Evolutionary conservation across 1,140 invertebrate species (phyloP).

Genomic region (Triops longicaudatus): DNA sequence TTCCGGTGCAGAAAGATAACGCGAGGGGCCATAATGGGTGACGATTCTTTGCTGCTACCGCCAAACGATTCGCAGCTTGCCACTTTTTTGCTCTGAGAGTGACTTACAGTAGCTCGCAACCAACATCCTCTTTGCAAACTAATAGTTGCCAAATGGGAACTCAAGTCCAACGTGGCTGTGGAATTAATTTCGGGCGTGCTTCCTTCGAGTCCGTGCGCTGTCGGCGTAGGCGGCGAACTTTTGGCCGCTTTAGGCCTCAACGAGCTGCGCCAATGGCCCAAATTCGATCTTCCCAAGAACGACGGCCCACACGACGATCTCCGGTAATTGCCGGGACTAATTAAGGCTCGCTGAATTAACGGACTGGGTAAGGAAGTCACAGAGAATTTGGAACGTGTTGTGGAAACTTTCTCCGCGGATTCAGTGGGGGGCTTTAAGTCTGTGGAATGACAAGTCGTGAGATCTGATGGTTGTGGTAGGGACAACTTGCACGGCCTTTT

Average conservation of each 20-base stretch:
- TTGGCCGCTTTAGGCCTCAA: neutral
- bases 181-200: neutral
- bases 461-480: neutral
- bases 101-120: neutral
- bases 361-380: neutral
- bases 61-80: neutral
- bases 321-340: neutral
- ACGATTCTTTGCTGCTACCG: neutral
- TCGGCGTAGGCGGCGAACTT: neutral
- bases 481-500: neutral
- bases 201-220: neutral
- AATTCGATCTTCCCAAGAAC: neutral
- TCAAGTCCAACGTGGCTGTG: neutral
- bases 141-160: conserved; percentile 10
- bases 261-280: neutral
- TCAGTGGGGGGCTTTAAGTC: neutral
- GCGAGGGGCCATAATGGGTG: neutral
- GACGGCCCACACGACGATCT: neutral
- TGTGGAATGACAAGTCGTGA: neutral
- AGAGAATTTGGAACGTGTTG: neutral
- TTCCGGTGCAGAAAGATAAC: conserved; percentile 22
- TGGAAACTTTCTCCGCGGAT: neutral
- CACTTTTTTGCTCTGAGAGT: neutral
- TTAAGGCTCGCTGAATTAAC: neutral
- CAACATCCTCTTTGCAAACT: conserved; percentile 21